Conservation (phyloP, 2,888 invertebrate species). For the Pseudococcus jackbeardsleyi region DNA sequence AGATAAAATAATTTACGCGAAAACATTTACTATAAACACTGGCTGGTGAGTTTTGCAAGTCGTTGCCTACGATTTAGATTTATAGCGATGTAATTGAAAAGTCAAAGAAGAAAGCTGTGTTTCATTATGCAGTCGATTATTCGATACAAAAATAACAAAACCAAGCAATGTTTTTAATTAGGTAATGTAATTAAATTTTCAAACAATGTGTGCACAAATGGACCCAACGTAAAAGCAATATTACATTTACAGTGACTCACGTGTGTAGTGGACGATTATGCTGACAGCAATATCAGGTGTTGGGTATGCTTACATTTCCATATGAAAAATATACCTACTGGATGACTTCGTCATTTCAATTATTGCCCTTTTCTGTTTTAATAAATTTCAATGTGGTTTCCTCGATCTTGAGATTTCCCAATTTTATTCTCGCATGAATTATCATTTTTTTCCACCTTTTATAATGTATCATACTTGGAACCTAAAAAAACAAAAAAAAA, state of each 20-base stretch:
- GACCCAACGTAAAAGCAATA: neutral
- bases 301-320: too few species aligned
- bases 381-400: neutral
- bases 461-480: neutral
- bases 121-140: neutral
- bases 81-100: neutral
- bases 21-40: neutral
- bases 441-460: neutral
- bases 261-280: neutral
- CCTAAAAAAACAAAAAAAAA: neutral
- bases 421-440: neutral
- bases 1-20: neutral
- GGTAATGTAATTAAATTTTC: neutral
- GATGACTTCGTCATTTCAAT: neutral
- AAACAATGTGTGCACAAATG: neutral
- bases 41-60: neutral
- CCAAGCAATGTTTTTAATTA: conserved; percentile 1
- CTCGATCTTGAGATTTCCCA: neutral
- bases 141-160: neutral
- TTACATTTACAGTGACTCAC: neutral
- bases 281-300: neutral
- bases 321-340: neutral
- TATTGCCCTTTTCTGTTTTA: neutral
- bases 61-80: neutral
- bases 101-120: neutral